Evolutionary conservation across 92 coral and sea anemone genomes (phyloP), one percentile per base, ranked within the genome.

Genomic region (Palythoa heliodiscus): DNA sequence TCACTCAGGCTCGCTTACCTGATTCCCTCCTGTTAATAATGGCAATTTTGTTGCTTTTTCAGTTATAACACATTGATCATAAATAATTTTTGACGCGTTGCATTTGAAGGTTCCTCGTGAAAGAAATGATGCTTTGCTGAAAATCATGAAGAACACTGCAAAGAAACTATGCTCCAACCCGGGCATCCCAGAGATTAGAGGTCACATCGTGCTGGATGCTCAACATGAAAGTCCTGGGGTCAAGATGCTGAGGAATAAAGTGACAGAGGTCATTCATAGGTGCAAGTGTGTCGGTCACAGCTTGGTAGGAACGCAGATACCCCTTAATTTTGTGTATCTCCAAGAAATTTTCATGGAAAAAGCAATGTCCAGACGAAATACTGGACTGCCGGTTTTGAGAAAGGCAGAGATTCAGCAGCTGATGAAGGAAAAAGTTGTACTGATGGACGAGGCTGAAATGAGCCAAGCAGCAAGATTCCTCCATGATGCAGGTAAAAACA

Each of bases 381-480:
- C 47, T 22, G 86, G 86, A 4, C 54, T 83, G 52, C 98, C 93
- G 0, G 85, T 92, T 78, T 58, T 94, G 86, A 90, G 48, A 20
- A 67, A 84, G 67, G 76, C 81, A 24, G 88, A 87, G 1, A 67
- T 94, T 20, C 92, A 85, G 68, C 92, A 80, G 39, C 90, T 95
- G 68, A 79, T 95, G 69, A 93, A 91, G 72, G 98, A 95, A 17
- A 87, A 83, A 52, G 92, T 88, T 35, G 72, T 92, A 22, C 55
- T 77, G 16, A 94, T 91, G 94, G 90, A 88, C 38, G 92, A 90
- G 12, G 84, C 83, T 0, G 99, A 96, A 84, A 70, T 95, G 69
- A 90, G 89, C 19, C 97, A 97, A 89, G 99, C 99, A 64, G 94
- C 95, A 74, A 91, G 87, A 80, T 97, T 95, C 77, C 71, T 97